Evolutionary conservation across 2,888 invertebrate genomes (phyloP), one percentile per base, ranked within the genome.

Genomic region (Campoletis raptor): DNA sequence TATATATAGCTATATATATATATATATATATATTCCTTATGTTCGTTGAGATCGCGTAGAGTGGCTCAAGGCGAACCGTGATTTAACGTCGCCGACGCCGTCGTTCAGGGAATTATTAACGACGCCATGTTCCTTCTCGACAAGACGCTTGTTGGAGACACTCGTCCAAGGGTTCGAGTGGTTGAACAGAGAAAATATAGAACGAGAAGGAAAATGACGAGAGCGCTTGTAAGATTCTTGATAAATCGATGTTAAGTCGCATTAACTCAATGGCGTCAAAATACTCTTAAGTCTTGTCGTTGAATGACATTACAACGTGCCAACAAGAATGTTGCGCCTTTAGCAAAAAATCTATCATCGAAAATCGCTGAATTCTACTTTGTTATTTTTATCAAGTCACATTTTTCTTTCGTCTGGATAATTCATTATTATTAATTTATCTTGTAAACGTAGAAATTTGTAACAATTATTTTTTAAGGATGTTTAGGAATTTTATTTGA

Each of bases 31-130:
- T n/a, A n/a, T 37, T 78, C 30, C 24, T 77, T 15, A 37, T 78
- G 67, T 70, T 73, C 72, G 61, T 72, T 67, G 78, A 48, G 74
- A 76, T 70, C 83, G 77, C 80, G n/a, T n/a, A 54, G 87, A 87
- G 85, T 88, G 83, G 86, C 85, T 89, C 87, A 87, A 89, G 87
- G 87, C 87, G 87, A 89, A 89, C 83, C 88, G 89, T 90, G 90
- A 90, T 90, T 90, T 90, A 90, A 87, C 88, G 88, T 88, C 78
- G 78, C 83, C 88, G 87, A 85, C 89, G 85, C 83, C 61, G 88
- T 89, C 88, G 88, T 88, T 89, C 85, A 76, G 83, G 66, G 89
- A 90, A 90, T 90, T 90, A 90, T 90, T 90, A 90, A 90, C 89
- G 90, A 90, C 88, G 86, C 83, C 83, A 72, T 88, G 84, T 87